Evolutionary conservation across 2,797 vertebrate species (phyloP).

Genomic region (Nannoperca australis): DNA sequence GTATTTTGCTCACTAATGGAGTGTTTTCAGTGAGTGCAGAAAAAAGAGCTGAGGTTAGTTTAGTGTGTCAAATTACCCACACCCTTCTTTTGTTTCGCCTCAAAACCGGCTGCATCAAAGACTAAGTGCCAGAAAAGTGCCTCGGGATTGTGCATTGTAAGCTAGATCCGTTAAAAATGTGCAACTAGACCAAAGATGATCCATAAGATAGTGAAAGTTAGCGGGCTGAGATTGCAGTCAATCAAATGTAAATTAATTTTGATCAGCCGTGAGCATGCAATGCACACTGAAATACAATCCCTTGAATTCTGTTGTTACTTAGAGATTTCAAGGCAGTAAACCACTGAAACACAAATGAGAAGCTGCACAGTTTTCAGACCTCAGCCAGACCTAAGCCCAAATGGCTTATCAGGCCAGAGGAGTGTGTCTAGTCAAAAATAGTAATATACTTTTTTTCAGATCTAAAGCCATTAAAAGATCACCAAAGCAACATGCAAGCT

Average conservation of each 20-base stretch:
- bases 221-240: slow-evolving; percentile 9
- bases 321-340: slow-evolving; percentile 1
- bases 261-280: slow-evolving; percentile 18
- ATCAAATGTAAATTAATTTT: slow-evolving; percentile 25
- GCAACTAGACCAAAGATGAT: slow-evolving; percentile 42
- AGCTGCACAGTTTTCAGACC: background rate
- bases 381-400: background rate
- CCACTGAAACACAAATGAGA: slow-evolving; percentile 19
- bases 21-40: slow-evolving; percentile 55
- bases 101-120: slow-evolving; percentile 52
- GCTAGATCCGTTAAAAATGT: slow-evolving; percentile 39
- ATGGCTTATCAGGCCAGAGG: background rate
- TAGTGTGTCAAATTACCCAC: slow-evolving; percentile 58
- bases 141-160: slow-evolving; percentile 39
- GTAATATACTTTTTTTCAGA: background rate
- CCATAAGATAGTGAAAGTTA: slow-evolving; percentile 7
- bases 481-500: slow-evolving; percentile 2
- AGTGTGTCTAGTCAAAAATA: background rate
- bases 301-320: background rate
- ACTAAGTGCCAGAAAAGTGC: slow-evolving; percentile 40
- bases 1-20: slow-evolving; percentile 66
- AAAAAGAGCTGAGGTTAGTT: slow-evolving; percentile 48
- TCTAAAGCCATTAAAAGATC: slow-evolving; percentile 8
- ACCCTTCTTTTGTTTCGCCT: slow-evolving; percentile 55
- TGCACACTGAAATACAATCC: background rate